Base-by-base conservation (phyloP, 1,140 invertebrate species). In the Leptinotarsa lineolata region DNA sequence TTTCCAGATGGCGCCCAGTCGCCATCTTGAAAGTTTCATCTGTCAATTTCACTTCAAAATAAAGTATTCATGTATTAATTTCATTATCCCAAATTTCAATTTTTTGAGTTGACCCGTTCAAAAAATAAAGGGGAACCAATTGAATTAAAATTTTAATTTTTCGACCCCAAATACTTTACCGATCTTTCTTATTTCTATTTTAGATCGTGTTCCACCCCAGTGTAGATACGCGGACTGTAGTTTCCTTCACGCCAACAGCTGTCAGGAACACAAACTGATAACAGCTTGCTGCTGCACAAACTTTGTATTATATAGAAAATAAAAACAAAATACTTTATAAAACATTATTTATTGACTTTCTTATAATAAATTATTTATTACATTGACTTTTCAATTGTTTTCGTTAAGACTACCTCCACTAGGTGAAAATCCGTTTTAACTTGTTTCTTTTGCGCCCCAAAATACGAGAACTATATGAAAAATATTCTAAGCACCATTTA, bases 181-280 rank as follows among this genome's bases (percentile, higher is more conserved):
- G 30, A 39, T 3, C 30, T 39, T 0, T 39, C 15, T 54, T 54
- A n/a, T 61, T 68, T 65, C 72, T 68, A 30, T 82, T 84, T 66
- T 68, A 84, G 83, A 84, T 80, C 79, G 82, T 45, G 80, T 88
- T 54, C 89, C 89, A 1, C 86, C 86, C 45, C 86, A 91, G 77
- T 93, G 92, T 78, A 85, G 86, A 75, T 89, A 87, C 75, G 88
- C 89, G 0, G 90, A 92, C 81, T 93, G 92, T 81, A 88, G 87
- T 75, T 91, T 91, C 82, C 84, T 93, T 1, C 91, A 92, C 78
- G 91, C 92, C 16, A 93, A 93, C 80, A 88, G 88, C 21, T 93
- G 92, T 79, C 82, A 88, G 58, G 92, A 93, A 79, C 91, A 92
- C 78, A 82, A 88, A 70, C 83, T 93, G 6, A 93, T 93, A 72